Base-by-base conservation (phyloP, 2,113 vertebrate species). In the Drymodes brunneopygia region DNA sequence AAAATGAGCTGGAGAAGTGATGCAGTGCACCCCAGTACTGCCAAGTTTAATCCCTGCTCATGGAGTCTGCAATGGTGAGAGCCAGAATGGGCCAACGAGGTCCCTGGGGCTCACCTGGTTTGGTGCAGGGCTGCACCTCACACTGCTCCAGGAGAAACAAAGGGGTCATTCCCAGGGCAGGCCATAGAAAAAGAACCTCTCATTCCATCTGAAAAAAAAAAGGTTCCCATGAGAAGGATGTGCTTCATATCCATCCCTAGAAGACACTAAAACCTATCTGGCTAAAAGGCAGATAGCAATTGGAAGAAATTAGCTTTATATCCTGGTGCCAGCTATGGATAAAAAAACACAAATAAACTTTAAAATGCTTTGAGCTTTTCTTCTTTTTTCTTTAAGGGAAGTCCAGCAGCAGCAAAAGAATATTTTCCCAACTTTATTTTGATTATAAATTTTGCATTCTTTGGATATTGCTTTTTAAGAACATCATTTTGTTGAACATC, bases 221-320 rank as follows among this genome's bases (percentile, higher is more conserved):
- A 84, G 45, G 70, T 16, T 95, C 90, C 92, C 65, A 21, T 14
- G 85, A 77, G 81, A 75, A 73, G 47, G 56, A 81, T 70, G 79
- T 58, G 66, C 71, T 92, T 88, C 83, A 17, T 86, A 77, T 75
- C 90, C 93, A 77, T 85, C 82, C 79, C 67, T 87, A 23, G 88
- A 90, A 90, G 92, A 84, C 81, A 87, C 58, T 79, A 33, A 69
- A 57, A 81, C 69, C 78, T 54, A 12, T 90, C 84, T 77, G 65
- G 66, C 87, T 85, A 13, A 70, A 75, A 95, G 84, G 66, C 87
- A 85, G 86, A 64, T 24, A 61, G 62, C 94, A 91, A 90, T 29
- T 77, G 81, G 66, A 92, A 95, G 87, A 81, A 96, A 92, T 96
- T 69, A 95, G 65, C 91, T 92, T 84, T 91, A 65, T 85, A 72